These are phyloP conservation scores for Acanthis flammea DNA, from an alignment of 2,797 vertebrate genomes.

Conservation along the genomic window DNA sequence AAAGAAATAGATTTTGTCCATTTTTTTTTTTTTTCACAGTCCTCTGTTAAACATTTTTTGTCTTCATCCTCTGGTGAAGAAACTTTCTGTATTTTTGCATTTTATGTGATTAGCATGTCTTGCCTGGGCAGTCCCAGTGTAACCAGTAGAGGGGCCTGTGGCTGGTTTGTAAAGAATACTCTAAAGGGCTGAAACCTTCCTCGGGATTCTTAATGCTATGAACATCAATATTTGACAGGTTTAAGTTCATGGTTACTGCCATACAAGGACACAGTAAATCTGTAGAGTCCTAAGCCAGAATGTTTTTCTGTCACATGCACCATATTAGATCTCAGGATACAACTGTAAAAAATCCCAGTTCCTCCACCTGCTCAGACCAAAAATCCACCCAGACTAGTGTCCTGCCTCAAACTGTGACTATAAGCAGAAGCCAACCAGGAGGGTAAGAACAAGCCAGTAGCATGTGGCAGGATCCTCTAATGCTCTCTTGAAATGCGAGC, in stretches of 20 bases:
- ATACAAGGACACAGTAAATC: not conserved
- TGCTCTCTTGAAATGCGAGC: not conserved
- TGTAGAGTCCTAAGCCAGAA: not conserved
- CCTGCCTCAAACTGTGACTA: not conserved
- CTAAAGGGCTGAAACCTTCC: not conserved
- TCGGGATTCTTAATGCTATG: fast-evolving
- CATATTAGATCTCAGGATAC: not conserved
- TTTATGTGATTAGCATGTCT: not conserved
- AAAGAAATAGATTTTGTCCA: not conserved
- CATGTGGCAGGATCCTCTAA: not conserved
- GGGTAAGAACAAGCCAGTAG: not conserved
- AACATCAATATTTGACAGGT: not conserved
- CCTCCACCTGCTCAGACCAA: not conserved
- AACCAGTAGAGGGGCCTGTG: not conserved
- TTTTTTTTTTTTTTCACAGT: not conserved
- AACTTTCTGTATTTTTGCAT: not conserved
- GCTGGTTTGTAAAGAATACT: not conserved
- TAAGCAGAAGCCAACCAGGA: not conserved
- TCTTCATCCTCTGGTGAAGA: not conserved
- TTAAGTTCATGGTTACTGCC: not conserved
- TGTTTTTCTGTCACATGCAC: not conserved
- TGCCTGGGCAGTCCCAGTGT: not conserved
- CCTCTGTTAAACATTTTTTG: not conserved
- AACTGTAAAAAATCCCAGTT: not conserved
- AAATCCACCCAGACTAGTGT: not conserved